Base-by-base conservation (phyloP, 2,797 vertebrate species). In the Manis pentadactyla region DNA sequence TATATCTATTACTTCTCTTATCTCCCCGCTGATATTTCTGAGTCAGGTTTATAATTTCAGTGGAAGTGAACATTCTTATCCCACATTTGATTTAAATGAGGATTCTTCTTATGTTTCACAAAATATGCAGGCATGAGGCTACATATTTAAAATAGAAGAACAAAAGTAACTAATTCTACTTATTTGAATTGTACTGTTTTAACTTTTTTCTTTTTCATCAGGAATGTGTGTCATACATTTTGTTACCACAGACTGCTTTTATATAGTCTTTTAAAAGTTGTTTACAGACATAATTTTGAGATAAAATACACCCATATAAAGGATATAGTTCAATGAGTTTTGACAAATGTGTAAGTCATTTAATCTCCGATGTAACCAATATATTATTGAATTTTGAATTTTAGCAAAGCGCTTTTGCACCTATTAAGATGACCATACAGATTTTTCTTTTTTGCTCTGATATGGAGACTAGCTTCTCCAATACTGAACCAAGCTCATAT, bases 211-310 rank as follows among this genome's bases (percentile, higher is more conserved):
- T 66, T 64, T 78, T 84, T 81, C 53, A 53, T 78, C 23, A 69
- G 14, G 21, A 88, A 59, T 77, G 7, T 61, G 19, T 96, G 42
- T 82, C 31, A 9, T 88, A 34, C 63, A 31, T 69, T 79, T 82
- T 93, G 34, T 71, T 77, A 39, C n/a, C 14, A 87, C 14, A 88
- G 78, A 77, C 29, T 87, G 25, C 39, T 61, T 74, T 64, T 74
- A 74, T 66, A 84, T 66, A 63, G 90, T 84, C 19, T 71, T 92
- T 42, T 83, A 27, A 92, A 87, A 85, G 42, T 85, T 66, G 88
- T 92, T 92, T 83, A 83, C 11, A 25, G 51, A 81, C 51, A 95
- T n/a, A 86, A 86, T 82, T 82, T 91, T 55, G 39, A n/a, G 86
- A 49, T 63, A 82, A 85, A 84, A 93, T 63, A 19, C 55, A 61